Conservation (phyloP, 2,113 vertebrate genomes). For the Nipponia nippon region DNA sequence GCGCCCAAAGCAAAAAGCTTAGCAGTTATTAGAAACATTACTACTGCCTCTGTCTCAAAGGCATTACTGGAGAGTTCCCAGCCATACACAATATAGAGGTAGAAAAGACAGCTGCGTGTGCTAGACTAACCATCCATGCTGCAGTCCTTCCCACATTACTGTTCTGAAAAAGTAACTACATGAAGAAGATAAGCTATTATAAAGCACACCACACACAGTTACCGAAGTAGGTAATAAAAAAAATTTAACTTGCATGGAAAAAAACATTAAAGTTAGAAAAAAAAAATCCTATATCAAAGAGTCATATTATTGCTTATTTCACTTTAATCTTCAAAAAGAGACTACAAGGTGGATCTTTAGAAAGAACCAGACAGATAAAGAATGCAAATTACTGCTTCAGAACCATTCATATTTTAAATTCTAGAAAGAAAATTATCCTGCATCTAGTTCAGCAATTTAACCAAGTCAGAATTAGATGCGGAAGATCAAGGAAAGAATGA, state of each 20-base stretch:
- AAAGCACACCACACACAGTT: not conserved
- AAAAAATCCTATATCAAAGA: not conserved
- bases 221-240: not conserved
- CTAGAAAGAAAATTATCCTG: not conserved
- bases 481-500: not conserved
- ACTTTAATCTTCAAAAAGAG: not conserved
- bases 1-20: not conserved
- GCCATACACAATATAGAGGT: not conserved
- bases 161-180: not conserved
- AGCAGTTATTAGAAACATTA: not conserved
- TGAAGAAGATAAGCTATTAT: not conserved
- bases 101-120: not conserved
- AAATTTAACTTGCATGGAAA: not conserved
- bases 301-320: not conserved
- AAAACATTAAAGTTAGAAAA: not conserved
- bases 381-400: not conserved
- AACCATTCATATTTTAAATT: not conserved
- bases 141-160: not conserved
- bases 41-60: not conserved
- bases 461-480: not conserved
- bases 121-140: not conserved
- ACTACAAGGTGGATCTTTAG: not conserved
- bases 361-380: not conserved
- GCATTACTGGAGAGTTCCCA: not conserved
- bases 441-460: not conserved